These are phyloP conservation scores for Ailurus styani DNA, from an alignment of 2,113 vertebrate species.

Conservation along the genomic window DNA sequence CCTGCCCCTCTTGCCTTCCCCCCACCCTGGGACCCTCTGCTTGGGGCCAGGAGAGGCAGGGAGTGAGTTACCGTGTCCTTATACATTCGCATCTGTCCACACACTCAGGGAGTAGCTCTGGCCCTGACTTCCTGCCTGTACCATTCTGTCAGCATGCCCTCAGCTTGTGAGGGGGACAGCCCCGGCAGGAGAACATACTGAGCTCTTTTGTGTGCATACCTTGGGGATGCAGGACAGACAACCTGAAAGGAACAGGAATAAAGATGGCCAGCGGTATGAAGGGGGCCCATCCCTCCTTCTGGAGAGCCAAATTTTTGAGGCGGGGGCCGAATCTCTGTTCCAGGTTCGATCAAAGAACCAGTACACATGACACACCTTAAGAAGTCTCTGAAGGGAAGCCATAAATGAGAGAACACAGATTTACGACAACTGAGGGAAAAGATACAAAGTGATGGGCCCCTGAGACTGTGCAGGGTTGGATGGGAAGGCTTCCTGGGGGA, in stretches of 20 bases:
- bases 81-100: rapidly evolving
- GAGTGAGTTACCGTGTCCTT: rapidly evolving
- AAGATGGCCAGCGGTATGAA: not conserved
- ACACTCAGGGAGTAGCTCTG: not conserved
- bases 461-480: too few relatives aligned
- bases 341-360: not conserved
- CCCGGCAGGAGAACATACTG: not conserved
- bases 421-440: not conserved
- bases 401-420: not conserved
- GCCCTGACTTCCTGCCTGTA: not conserved
- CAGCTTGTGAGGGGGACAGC: rapidly evolving
- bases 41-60: not conserved
- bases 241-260: not conserved
- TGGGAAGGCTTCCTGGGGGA: not conserved
- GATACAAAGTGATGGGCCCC: rapidly evolving
- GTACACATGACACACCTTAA: not conserved
- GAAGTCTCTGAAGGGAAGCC: not conserved
- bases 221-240: not conserved
- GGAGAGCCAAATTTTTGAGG: not conserved
- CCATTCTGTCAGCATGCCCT: not conserved
- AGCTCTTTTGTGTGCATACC: not conserved
- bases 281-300: not conserved
- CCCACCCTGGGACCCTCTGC: not conserved
- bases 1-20: not conserved
- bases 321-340: not conserved